Evolutionary conservation across 2,113 vertebrate species (phyloP), one percentile per base, ranked within the genome.

Genomic region (Oryzias javanicus): DNA sequence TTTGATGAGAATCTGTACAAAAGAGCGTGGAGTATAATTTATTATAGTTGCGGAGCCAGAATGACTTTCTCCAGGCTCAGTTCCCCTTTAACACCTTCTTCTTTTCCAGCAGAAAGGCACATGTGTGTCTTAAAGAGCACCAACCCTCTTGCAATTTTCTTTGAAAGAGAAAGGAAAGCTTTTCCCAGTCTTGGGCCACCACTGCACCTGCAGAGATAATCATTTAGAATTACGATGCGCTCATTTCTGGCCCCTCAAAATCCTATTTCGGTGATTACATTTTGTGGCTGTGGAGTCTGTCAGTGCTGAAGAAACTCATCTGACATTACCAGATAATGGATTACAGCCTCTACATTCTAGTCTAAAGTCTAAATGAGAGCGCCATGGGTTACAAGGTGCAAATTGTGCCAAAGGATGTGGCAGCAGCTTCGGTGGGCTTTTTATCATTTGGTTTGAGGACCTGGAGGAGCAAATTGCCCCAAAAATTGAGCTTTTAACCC

Each of bases 251-350:
- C 70, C 84, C 72, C 81, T 86, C 76, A 62, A 80, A 80, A 79
- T 69, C 82, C 83, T 72, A 86, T 90, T 86, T 86, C 2, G 16
- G 70, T 78, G 73, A 88, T 89, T 85, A 82, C 74, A 56, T 70
- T 78, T 66, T 60, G 66, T 55, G 55, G 29, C 59, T 60, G 49
- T 15, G 29, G 64, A 47, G 71, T 48, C 60, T 52, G 25, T 64
- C 62, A n/a, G 62, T 67, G 75, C 62, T 66, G 63, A 61, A 72
- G 65, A 53, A 44, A 58, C 79, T 83, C 75, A 69, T 86, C 76
- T 85, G 62, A 69, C 65, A 59, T 64, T 22, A 55, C 45, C 42
- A 16, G 71, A 67, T 86, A 84, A 88, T 86, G 78, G 80, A 77
- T 52, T 50, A 70, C 70, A 71, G 66, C 78, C 80, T 80, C 81